Conservation (phyloP, 2,888 invertebrate species). For the Plusia festucae region DNA sequence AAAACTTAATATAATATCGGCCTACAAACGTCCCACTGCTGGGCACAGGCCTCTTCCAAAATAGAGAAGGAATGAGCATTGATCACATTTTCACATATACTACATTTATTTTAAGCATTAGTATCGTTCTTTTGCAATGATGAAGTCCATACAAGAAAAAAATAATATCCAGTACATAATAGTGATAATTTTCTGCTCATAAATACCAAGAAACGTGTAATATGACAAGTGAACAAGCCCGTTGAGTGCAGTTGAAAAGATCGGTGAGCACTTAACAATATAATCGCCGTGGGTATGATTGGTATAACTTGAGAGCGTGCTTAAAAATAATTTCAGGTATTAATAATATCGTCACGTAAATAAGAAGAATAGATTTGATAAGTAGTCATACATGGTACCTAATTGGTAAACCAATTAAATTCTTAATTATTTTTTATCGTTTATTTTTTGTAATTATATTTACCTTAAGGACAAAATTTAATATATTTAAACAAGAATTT, state of each 20-base stretch:
- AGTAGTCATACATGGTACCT: background rate
- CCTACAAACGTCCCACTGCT: too few species aligned
- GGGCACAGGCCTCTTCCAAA: too few species aligned
- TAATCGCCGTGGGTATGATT: slow-evolving; percentile 41
- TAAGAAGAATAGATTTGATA: too few species aligned
- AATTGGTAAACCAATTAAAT: background rate
- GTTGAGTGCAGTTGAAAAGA: slow-evolving; percentile 25
- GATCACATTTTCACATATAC: too few species aligned
- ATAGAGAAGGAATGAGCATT: too few species aligned
- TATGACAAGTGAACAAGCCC: slow-evolving; percentile 7
- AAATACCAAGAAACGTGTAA: background rate
- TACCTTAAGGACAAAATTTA: too few species aligned
- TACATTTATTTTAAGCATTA: too few species aligned
- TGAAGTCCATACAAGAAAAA: too few species aligned
- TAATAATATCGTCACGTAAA: too few species aligned
- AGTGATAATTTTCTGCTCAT: background rate
- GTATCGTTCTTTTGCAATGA: too few species aligned
- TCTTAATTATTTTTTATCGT: background rate
- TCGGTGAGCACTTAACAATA: slow-evolving; percentile 25
- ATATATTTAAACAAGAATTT: too few species aligned
- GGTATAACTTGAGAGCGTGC: slow-evolving; percentile 17
- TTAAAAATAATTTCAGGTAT: slow-evolving; percentile 12
- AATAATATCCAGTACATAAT: background rate
- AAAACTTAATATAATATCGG: too few species aligned
- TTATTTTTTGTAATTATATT: background rate